phyloP scores from a whole-genome alignment of 2,113 vertebrate genomes.

The Rhinolophus ferrumequinum region DNA sequence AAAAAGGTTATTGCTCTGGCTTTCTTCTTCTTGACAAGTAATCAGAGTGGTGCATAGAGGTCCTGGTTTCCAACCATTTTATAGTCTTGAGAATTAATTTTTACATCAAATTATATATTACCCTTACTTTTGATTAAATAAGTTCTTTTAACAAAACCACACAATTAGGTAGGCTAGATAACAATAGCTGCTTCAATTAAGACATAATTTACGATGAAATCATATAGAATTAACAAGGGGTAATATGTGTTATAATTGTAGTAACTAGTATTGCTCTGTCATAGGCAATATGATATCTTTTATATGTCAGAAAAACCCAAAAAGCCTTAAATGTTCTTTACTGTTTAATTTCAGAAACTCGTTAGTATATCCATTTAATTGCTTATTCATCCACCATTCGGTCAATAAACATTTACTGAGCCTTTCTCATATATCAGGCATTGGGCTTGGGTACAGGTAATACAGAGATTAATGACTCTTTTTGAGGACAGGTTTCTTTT shows the following conservation, averaged over 20 bases:
- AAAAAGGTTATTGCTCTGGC: slow-evolving; percentile 58
- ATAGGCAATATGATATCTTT: not conserved
- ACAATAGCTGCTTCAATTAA: slow-evolving; percentile 55
- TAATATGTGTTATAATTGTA: not conserved
- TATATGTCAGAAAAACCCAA: not conserved
- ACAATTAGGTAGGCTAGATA: slow-evolving; percentile 19
- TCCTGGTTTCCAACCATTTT: slow-evolving; percentile 46
- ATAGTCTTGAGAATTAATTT: slow-evolving; percentile 51
- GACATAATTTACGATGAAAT: slow-evolving; percentile 49
- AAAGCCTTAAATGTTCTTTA: not conserved
- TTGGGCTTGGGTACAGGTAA: not conserved
- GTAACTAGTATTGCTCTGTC: not conserved
- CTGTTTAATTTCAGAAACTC: slow-evolving; percentile 17
- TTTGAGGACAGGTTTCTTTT: not conserved
- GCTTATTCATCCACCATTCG: slow-evolving; percentile 7
- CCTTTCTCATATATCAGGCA: not conserved
- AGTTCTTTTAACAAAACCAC: slow-evolving; percentile 40
- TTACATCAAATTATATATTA: slow-evolving; percentile 61
- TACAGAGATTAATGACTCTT: not conserved
- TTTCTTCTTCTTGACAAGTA: slow-evolving; percentile 65
- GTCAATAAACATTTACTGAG: not conserved
- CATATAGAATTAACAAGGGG: slow-evolving; percentile 23
- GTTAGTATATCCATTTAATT: not conserved
- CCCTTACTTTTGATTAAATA: slow-evolving; percentile 60
- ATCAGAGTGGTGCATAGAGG: slow-evolving; percentile 54